These are phyloP conservation scores for Temnothorax ravouxi DNA, from an alignment of 2,888 invertebrate genomes.

Conservation along the genomic window DNA sequence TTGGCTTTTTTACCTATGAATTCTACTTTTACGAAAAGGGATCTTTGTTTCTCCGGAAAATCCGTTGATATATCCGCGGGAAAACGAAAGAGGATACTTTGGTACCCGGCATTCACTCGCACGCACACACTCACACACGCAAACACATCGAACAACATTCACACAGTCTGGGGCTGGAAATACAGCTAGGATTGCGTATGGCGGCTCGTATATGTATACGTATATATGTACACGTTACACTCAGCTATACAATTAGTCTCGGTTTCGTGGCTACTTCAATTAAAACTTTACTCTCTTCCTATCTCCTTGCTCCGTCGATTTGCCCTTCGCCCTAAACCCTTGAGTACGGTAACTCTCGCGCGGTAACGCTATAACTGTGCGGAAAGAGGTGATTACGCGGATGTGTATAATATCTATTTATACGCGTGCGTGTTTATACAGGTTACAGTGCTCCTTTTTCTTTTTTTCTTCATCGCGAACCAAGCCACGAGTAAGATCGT, in stretches of 20 bases:
- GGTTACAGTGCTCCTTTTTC: constrained; percentile 24
- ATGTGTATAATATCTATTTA: constrained; percentile 61
- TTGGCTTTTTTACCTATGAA: not conserved
- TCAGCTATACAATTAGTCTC: constrained; percentile 70
- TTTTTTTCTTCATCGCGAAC: not conserved
- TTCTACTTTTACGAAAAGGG: not conserved
- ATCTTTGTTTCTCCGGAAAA: not conserved
- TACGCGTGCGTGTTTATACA: constrained; percentile 56
- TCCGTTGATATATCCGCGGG: not conserved
- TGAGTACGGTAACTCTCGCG: constrained; percentile 38
- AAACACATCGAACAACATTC: constrained; percentile 64
- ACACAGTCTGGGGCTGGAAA: constrained; percentile 56
- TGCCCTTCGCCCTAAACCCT: constrained; percentile 17
- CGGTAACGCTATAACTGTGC: constrained; percentile 77
- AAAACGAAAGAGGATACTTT: constrained; percentile 13
- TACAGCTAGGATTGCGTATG: constrained; percentile 56
- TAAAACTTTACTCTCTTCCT: constrained; percentile 39
- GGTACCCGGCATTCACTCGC: constrained; percentile 68
- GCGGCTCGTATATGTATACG: constrained; percentile 23
- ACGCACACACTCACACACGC: constrained; percentile 23
- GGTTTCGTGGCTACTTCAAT: constrained; percentile 57
- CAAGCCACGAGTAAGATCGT: constrained; percentile 65
- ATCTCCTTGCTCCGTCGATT: not conserved
- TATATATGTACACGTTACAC: constrained; percentile 60
- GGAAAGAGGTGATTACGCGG: constrained; percentile 67